Percentiles rank a stretch among this genome's conserved stretches.
Conservation (phyloP, 1,140 invertebrate genomes). For the Rhagoletis zephyria region DNA sequence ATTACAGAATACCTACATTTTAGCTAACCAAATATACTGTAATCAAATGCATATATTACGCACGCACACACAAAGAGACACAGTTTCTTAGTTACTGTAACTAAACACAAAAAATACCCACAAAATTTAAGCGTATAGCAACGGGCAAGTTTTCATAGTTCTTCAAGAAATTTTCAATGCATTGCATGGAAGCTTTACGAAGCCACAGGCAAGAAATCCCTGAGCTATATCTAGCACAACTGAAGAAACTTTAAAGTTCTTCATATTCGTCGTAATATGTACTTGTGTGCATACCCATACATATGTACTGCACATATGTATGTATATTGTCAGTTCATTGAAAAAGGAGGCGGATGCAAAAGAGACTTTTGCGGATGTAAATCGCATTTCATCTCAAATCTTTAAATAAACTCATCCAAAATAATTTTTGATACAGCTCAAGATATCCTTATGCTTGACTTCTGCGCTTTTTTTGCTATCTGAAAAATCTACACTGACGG, state of each 20-base stretch:
- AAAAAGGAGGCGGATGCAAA: no score
- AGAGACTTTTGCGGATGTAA: no score
- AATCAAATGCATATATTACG: not conserved
- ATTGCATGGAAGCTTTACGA: not conserved
- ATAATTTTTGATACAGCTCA: no score
- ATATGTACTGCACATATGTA: not conserved
- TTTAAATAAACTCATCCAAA: no score
- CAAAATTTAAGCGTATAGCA: not conserved
- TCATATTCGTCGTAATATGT: not conserved
- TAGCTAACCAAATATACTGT: not conserved
- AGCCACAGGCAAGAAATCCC: conserved; percentile 2
- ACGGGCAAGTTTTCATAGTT: conserved; percentile 18
- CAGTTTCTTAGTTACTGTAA: conserved; percentile 22
- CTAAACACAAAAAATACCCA: not conserved
- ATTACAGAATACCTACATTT: not conserved
- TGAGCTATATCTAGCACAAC: not conserved
- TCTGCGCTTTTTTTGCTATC: no score
- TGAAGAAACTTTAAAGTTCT: conserved; percentile 6
- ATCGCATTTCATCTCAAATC: no score
- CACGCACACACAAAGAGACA: not conserved
- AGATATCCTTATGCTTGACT: no score
- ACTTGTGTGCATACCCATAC: not conserved
- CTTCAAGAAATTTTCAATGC: not conserved
- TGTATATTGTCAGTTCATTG: no score
- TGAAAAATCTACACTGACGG: no score